These are phyloP conservation scores for Phlogophora meticulosa DNA, from an alignment of 2,888 invertebrate genomes.

Conservation along the genomic window DNA sequence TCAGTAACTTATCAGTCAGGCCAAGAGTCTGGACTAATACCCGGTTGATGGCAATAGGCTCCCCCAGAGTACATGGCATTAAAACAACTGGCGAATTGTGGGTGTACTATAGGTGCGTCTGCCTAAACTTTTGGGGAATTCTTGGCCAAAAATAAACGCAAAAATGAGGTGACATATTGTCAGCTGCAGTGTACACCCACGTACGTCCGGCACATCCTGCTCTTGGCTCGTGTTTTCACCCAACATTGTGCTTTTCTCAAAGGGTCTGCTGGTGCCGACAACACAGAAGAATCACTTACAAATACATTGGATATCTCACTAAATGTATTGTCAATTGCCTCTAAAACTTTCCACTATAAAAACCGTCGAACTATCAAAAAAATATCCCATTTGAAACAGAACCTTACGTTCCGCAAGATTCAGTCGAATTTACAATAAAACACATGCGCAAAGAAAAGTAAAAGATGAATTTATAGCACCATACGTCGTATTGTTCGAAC, in stretches of 20 bases:
- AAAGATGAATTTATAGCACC: constrained; percentile 52
- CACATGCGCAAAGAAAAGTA: constrained; percentile 37
- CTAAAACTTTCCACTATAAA: constrained; percentile 59
- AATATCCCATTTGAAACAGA: constrained; percentile 7
- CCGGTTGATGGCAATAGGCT: no score
- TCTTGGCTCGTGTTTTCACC: neutral
- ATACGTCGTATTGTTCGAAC: constrained; percentile 55
- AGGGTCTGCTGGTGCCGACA: neutral
- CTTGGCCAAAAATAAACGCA: no score
- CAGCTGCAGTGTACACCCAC: no score
- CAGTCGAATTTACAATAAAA: constrained; percentile 8
- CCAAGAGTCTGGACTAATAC: no score
- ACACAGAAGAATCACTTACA: constrained; percentile 32
- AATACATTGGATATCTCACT: constrained; percentile 20
- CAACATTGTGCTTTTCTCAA: neutral
- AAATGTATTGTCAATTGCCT: constrained; percentile 38
- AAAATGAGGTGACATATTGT: no score
- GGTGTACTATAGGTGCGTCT: no score
- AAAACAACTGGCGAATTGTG: no score
- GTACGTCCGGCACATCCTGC: no score
- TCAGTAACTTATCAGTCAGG: no score
- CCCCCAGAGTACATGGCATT: no score
- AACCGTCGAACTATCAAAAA: constrained; percentile 30
- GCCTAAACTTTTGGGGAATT: no score
- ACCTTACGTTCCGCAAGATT: constrained; percentile 20